These are phyloP conservation scores for Drosophila affinis DNA, from an alignment of 2,888 invertebrate species.

Conservation along the genomic window DNA sequence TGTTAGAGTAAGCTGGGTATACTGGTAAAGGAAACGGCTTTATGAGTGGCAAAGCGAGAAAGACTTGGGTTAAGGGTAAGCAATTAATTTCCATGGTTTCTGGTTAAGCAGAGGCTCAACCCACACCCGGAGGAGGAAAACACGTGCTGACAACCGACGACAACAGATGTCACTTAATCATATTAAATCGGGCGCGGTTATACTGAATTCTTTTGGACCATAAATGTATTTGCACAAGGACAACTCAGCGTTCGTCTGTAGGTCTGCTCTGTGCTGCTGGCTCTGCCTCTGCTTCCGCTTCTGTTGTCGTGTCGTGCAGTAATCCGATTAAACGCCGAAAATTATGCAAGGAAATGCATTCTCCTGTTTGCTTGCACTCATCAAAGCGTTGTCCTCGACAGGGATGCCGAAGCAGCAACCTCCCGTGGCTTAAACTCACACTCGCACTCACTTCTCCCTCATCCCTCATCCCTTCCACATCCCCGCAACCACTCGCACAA, in stretches of 20 bases:
- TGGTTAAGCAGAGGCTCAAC: slow-evolving; percentile 5
- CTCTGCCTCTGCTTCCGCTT: background rate
- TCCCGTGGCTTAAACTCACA: slow-evolving; percentile 4
- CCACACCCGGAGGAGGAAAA: background rate
- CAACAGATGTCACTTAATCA: slow-evolving; percentile 60
- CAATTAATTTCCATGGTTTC: slow-evolving; percentile 35
- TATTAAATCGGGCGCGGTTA: slow-evolving; percentile 59
- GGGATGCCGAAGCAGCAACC: slow-evolving; percentile 16
- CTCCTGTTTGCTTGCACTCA: slow-evolving; percentile 17
- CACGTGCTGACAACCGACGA: slow-evolving; percentile 17
- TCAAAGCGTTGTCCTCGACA: slow-evolving; percentile 30
- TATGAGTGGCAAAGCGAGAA: too few species aligned
- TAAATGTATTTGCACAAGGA: slow-evolving; percentile 52
- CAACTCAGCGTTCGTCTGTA: slow-evolving; percentile 3
- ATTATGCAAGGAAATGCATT: slow-evolving; percentile 59
- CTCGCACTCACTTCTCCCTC: background rate
- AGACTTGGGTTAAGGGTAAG: slow-evolving; percentile 22
- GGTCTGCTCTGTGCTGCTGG: background rate
- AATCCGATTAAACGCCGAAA: slow-evolving; percentile 71
- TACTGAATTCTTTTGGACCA: slow-evolving; percentile 19
- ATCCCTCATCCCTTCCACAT: slow-evolving; percentile 20
- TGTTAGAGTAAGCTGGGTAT: too few species aligned
- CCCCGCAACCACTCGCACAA: slow-evolving; percentile 45
- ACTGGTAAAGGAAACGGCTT: too few species aligned
- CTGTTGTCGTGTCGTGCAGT: slow-evolving; percentile 12